Evolutionary conservation across 2,797 vertebrate genomes (phyloP).

Genomic region (Bradypodion pumilum): DNA sequence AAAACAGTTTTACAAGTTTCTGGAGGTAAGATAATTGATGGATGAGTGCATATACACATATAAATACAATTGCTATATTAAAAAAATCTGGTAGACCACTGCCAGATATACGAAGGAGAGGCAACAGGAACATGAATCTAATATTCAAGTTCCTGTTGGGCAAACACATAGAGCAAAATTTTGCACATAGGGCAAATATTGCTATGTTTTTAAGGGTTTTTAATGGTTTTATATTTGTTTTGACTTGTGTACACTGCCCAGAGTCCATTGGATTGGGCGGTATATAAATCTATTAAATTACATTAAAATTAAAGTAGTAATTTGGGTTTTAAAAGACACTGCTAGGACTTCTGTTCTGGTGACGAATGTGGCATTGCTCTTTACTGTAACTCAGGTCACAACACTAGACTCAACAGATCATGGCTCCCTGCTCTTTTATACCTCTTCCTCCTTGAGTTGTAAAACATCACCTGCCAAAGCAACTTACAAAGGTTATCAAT

Average conservation of each 20-base stretch:
- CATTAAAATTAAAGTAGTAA: too few relatives aligned
- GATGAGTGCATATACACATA: too few relatives aligned
- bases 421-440: neutral
- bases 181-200: too few relatives aligned
- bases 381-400: neutral
- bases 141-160: neutral
- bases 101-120: neutral
- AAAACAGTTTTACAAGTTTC: neutral
- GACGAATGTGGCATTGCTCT: neutral
- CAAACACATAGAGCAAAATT: neutral
- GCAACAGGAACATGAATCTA: neutral
- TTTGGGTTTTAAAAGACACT: too few relatives aligned
- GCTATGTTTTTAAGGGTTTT: too few relatives aligned
- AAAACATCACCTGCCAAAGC: constrained; percentile 12
- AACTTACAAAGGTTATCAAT: constrained; percentile 18
- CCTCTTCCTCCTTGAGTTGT: neutral
- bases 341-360: too few relatives aligned
- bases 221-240: too few relatives aligned
- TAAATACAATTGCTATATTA: neutral
- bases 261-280: too few relatives aligned
- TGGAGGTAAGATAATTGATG: too few relatives aligned
- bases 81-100: neutral
- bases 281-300: too few relatives aligned
- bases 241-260: too few relatives aligned
- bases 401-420: neutral